phyloP scores from a whole-genome alignment of 2,113 vertebrate species.

The Halichoerus grypus region DNA sequence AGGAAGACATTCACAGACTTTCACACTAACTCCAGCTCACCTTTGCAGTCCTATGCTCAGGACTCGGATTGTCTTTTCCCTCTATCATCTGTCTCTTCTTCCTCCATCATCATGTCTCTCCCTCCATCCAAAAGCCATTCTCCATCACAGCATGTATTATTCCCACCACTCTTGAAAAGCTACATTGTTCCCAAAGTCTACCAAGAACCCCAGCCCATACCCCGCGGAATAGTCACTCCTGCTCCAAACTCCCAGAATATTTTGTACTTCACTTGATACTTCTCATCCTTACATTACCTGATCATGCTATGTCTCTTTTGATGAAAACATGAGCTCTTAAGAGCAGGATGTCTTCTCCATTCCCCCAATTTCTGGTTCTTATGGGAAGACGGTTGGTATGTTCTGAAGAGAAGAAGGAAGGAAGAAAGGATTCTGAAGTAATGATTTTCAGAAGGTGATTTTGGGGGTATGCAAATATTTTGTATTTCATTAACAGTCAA shows the following conservation, averaged over 20 bases:
- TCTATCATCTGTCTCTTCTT: not conserved
- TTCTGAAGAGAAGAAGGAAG: not conserved
- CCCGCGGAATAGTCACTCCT: not conserved
- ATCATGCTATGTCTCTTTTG: not conserved
- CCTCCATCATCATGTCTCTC: not conserved
- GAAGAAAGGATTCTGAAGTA: not conserved
- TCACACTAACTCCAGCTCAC: not conserved
- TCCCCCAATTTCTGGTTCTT: not conserved
- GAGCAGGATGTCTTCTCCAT: not conserved
- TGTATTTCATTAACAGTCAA: constrained; percentile 42
- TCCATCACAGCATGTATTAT: not conserved
- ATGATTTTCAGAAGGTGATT: constrained; percentile 11
- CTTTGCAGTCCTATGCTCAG: not conserved
- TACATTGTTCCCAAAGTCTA: not conserved
- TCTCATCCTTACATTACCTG: not conserved
- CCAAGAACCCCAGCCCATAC: not conserved
- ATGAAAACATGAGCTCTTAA: not conserved
- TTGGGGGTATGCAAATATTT: not conserved
- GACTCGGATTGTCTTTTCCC: not conserved
- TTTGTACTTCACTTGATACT: not conserved
- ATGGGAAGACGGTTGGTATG: not conserved
- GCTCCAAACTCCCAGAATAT: not conserved
- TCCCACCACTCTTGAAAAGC: not conserved
- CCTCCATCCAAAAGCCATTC: not conserved
- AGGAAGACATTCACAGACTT: not conserved